Conservation (phyloP, 1,140 invertebrate genomes). For the Pantala flavescens region DNA sequence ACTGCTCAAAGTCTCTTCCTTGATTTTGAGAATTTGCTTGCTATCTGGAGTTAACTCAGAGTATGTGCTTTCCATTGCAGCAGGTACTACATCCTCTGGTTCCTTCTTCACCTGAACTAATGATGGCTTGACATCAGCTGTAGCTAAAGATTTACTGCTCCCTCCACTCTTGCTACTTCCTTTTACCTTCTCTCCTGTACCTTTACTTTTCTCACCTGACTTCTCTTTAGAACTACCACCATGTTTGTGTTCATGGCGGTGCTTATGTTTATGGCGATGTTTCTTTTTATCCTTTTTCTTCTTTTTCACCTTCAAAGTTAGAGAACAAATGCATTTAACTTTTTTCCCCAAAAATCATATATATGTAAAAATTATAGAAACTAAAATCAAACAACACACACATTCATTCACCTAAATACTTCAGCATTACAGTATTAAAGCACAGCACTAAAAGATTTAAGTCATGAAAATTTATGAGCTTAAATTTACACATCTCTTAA, state of each 20-base stretch:
- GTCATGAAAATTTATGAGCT: no score
- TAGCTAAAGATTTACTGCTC: conserved; percentile 26
- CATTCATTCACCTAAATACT: no score
- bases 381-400: no score
- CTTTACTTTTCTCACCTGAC: not conserved
- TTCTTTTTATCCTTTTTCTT: conserved; percentile 77
- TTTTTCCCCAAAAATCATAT: no score
- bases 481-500: no score
- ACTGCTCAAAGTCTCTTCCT: conserved; percentile 52
- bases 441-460: no score
- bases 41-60: not conserved
- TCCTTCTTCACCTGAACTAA: conserved; percentile 36
- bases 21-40: conserved; percentile 31
- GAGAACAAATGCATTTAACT: no score
- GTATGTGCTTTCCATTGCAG: conserved; percentile 31
- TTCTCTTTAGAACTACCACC: not conserved
- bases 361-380: no score
- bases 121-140: conserved; percentile 36
- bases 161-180: conserved; percentile 37
- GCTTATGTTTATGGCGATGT: conserved; percentile 65
- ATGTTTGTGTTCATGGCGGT: conserved; percentile 61
- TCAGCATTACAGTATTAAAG: no score
- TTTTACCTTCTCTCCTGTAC: conserved; percentile 44
- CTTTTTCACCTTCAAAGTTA: conserved; percentile 50
- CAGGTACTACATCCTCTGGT: conserved; percentile 36